Evolutionary conservation across 2,113 vertebrate species (phyloP).

Genomic region (Aphelocoma coerulescens): DNA sequence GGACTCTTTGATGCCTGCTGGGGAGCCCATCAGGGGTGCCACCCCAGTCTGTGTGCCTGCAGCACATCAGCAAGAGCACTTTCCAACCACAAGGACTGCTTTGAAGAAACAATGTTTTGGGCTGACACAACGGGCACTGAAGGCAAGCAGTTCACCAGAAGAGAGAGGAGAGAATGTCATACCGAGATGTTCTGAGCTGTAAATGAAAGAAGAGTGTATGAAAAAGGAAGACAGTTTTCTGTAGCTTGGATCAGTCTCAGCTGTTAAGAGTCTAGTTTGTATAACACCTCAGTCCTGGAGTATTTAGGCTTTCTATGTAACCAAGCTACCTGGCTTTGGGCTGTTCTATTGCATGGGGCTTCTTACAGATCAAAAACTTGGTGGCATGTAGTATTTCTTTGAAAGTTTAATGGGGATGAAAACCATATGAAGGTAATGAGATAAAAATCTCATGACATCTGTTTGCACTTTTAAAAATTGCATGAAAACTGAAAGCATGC

Average conservation of each 20-base stretch:
- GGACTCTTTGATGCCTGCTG: neutral
- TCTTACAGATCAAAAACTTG: neutral
- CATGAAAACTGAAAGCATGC: neutral
- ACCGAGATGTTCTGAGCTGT: neutral
- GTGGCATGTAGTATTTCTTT: neutral
- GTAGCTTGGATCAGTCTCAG: neutral
- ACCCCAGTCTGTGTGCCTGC: neutral
- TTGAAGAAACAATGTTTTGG: neutral
- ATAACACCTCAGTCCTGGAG: neutral
- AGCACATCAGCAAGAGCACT: neutral
- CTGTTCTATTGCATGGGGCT: neutral
- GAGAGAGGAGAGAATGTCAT: neutral
- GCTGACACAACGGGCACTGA: neutral
- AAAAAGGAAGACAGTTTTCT: neutral
- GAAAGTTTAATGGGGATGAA: neutral
- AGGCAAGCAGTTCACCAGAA: neutral
- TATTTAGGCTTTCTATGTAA: neutral
- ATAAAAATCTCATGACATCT: slow-evolving; percentile 14
- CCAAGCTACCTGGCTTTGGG: neutral
- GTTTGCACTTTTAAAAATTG: slow-evolving; percentile 39
- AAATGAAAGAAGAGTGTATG: neutral
- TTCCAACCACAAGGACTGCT: neutral
- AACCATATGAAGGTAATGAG: neutral
- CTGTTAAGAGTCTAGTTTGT: neutral
- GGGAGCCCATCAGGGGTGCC: neutral